Evolutionary conservation across 2,113 vertebrate genomes (phyloP).

Genomic region (Hippoglossus stenolepis): DNA sequence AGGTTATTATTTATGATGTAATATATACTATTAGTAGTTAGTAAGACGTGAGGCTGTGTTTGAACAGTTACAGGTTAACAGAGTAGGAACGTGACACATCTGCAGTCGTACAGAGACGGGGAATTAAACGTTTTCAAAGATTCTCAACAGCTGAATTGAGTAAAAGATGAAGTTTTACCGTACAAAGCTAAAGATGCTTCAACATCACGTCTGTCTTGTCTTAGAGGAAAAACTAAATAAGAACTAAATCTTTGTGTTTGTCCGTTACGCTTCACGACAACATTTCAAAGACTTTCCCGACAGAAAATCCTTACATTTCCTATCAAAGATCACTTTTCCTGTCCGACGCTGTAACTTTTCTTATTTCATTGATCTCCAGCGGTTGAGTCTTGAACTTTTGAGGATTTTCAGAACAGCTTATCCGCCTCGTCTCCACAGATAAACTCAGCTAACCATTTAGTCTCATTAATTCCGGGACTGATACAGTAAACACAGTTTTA

Average conservation of each 20-base stretch:
- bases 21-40: no score
- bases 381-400: constrained; percentile 24
- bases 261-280: no score
- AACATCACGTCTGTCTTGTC: neutral
- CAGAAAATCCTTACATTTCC: neutral
- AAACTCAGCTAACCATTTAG: constrained; percentile 55
- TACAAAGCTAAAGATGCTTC: neutral
- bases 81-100: no score
- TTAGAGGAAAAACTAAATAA: neutral
- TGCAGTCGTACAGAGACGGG: no score
- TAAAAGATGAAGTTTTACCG: neutral
- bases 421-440: constrained; percentile 44
- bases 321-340: no score
- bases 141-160: neutral
- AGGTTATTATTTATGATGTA: no score
- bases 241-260: no score
- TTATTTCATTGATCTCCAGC: neutral
- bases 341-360: neutral
- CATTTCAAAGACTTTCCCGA: neutral
- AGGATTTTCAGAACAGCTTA: constrained; percentile 41
- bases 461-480: constrained; percentile 64
- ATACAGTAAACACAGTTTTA: constrained; percentile 73
- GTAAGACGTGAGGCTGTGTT: no score
- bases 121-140: no score
- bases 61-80: no score